Conservation (phyloP, 23 tunicate genomes). For the Ciona savignyi region DNA sequence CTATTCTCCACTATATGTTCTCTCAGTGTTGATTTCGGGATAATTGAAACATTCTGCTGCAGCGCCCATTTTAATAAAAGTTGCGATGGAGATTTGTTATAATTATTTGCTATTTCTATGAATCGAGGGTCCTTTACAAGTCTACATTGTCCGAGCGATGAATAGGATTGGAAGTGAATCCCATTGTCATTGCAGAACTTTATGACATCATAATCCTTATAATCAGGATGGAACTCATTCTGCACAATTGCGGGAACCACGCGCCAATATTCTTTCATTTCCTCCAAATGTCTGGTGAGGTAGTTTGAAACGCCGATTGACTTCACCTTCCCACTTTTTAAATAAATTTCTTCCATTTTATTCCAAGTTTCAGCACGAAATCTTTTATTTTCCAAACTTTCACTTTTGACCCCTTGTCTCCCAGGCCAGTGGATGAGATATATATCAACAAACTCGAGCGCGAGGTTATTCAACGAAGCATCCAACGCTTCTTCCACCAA, state of each 20-base stretch:
- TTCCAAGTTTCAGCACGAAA: slow-evolving; percentile 50
- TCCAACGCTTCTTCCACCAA: slow-evolving; percentile 39
- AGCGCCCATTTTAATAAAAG: slow-evolving; percentile 54
- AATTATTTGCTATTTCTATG: slow-evolving; percentile 12
- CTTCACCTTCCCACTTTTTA: slow-evolving; percentile 20
- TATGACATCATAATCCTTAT: slow-evolving; percentile 20
- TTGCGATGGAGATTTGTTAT: slow-evolving; percentile 39
- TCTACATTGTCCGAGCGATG: slow-evolving; percentile 43
- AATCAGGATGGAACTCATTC: slow-evolving; percentile 77
- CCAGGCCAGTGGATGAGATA: slow-evolving; percentile 92
- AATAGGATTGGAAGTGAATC: slow-evolving; percentile 71
- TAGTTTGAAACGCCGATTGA: slow-evolving; percentile 70
- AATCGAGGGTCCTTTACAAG: slow-evolving; percentile 40
- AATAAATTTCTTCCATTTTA: slow-evolving; percentile 34
- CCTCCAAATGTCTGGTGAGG: slow-evolving; percentile 29
- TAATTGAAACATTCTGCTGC: slow-evolving; percentile 47
- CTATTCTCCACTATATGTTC: slow-evolving; percentile 43
- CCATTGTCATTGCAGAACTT: slow-evolving; percentile 27
- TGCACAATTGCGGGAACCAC: slow-evolving; percentile 57
- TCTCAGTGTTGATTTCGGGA: slow-evolving; percentile 50
- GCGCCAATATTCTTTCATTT: slow-evolving; percentile 22
- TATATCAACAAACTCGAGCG: slow-evolving; percentile 44
- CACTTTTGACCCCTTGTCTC: no score
- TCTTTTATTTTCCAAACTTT: slow-evolving; percentile 29
- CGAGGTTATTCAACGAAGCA: slow-evolving; percentile 30